Conservation (phyloP, 2,113 vertebrate species). For the Tyto alba region DNA sequence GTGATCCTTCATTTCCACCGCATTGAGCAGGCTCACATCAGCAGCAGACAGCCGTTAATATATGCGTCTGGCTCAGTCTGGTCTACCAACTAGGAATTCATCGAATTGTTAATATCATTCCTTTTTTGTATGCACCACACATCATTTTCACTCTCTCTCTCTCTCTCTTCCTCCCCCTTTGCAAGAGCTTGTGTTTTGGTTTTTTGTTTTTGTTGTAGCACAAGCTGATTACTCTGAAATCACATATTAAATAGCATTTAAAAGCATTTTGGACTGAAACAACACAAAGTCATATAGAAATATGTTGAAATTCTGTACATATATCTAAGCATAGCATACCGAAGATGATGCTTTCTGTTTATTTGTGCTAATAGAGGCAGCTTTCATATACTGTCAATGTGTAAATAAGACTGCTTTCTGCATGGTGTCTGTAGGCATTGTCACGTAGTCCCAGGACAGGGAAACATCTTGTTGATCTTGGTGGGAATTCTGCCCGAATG, state of each 20-base stretch:
- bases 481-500: not conserved
- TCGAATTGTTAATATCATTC: slow-evolving; percentile 86
- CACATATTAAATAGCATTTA: slow-evolving; percentile 70
- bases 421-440: not conserved
- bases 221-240: slow-evolving; percentile 84
- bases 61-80: slow-evolving; percentile 95
- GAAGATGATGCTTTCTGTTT: not conserved
- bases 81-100: slow-evolving; percentile 84
- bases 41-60: slow-evolving; percentile 93
- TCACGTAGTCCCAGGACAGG: not conserved
- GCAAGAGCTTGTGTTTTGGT: slow-evolving; percentile 72
- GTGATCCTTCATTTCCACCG: slow-evolving; percentile 84
- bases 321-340: not conserved
- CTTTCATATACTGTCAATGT: not conserved
- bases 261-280: slow-evolving; percentile 51
- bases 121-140: slow-evolving; percentile 91
- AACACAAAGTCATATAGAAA: not conserved
- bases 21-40: slow-evolving; percentile 80
- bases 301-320: not conserved
- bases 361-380: not conserved
- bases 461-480: not conserved
- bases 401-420: not conserved
- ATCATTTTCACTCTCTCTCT: slow-evolving; percentile 81
- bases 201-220: slow-evolving; percentile 73
- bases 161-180: slow-evolving; percentile 72